Evolutionary conservation across 2,113 vertebrate genomes (phyloP).

Genomic region (Sula dactylatra): DNA sequence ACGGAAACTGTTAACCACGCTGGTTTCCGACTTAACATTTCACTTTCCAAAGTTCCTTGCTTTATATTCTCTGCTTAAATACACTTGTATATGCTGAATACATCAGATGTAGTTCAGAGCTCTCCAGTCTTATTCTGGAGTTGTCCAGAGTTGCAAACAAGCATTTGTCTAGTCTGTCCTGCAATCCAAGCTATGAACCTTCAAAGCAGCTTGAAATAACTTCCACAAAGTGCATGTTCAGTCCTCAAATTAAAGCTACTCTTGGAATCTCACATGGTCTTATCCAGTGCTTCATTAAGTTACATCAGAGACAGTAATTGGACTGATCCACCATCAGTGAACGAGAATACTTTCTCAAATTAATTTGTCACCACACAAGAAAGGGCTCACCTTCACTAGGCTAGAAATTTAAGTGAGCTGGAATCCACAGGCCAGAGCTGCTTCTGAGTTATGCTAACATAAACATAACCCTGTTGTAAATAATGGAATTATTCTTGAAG

Average conservation of each 20-base stretch:
- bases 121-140: too few relatives aligned
- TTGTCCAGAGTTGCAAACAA: not conserved
- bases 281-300: not conserved
- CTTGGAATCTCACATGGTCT: not conserved
- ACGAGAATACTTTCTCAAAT: not conserved
- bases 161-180: not conserved
- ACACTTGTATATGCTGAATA: not conserved
- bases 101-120: not conserved
- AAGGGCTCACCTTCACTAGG: not conserved
- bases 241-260: not conserved
- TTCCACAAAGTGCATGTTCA: not conserved
- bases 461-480: not conserved
- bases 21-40: conserved; percentile 56
- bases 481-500: not conserved
- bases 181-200: not conserved
- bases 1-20: conserved; percentile 51
- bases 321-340: not conserved
- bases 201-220: not conserved
- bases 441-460: not conserved
- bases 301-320: not conserved
- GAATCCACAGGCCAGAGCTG: not conserved
- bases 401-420: not conserved
- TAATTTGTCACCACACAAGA: not conserved
- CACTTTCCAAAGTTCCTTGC: not conserved
- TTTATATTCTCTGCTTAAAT: not conserved